Evolutionary conservation across 2,888 invertebrate species (phyloP), one percentile per base, ranked within the genome.

Genomic region (Alloscopus bannaensis): DNA sequence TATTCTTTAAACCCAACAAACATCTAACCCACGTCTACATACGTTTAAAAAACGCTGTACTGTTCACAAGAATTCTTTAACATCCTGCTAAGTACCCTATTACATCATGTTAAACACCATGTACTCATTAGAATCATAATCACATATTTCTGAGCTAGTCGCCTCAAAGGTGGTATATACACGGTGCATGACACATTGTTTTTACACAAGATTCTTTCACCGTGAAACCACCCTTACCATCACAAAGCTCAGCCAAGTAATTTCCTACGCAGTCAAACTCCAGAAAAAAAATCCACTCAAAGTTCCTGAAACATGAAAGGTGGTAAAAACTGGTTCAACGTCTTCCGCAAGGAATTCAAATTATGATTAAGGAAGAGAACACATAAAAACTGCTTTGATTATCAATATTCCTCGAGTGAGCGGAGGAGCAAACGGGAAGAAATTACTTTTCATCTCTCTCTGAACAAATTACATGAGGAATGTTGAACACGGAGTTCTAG

Each of bases 391-490:
- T 40, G 45, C 24, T 64, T 64, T 64, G 24, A 45, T 60, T 60
- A 60, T 40, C 31, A 36, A 57, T 60, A 24, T 40, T 20, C 29
- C n/a, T 55, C 4, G 2, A 3, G 11, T 59, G 20, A 20, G 31
- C 59, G 42, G 22, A 40, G 40, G 1, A 13, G n/a, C 1, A 40
- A 16, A 60, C 22, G 28, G n/a, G 45, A 64, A 64, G 60, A 60
- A 64, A 64, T 64, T 64, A 64, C 64, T 28, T 64, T 64, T 64
- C 64, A 42, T 28, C 45, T 40, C n/a, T n/a, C 18, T 13, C 11
- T 8, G 62, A 64, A 64, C 64, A 64, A 64, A 64, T 64, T 64
- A 64, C 45, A 45, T 64, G 13, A n/a, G 47, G 40, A 24, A 59
- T 31, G 18, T 11, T 3, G 3, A 8, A 24, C 52, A 22, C 20